These are phyloP conservation scores for Nomada flava DNA, from an alignment of 2,888 invertebrate species.

Conservation along the genomic window DNA sequence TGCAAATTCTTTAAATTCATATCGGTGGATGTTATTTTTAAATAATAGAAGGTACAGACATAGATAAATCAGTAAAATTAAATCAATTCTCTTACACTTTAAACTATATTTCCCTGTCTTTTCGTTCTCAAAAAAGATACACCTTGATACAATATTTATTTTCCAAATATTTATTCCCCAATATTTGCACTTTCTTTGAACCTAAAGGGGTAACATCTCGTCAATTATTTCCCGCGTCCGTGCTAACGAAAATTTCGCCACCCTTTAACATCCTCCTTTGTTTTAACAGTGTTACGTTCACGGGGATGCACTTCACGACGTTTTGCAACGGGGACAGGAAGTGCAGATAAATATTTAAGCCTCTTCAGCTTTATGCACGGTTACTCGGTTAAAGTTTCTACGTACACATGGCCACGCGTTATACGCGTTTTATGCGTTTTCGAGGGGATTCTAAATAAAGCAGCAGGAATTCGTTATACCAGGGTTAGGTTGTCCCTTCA, in stretches of 20 bases:
- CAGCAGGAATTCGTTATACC: conserved; percentile 59
- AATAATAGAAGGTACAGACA: too few species aligned
- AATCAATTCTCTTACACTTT: too few species aligned
- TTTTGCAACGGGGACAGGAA: conserved; percentile 56
- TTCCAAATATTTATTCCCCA: too few species aligned
- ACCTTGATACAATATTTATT: too few species aligned
- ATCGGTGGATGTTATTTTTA: too few species aligned
- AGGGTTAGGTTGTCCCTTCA: conserved; percentile 51
- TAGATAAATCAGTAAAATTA: too few species aligned
- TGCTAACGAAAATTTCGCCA: background rate
- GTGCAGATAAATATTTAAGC: conserved; percentile 48
- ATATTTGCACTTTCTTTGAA: too few species aligned
- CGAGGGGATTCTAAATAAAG: conserved; percentile 78
- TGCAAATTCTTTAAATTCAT: too few species aligned
- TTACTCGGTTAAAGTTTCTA: conserved; percentile 52
- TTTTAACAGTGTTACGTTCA: background rate
- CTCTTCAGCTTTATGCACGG: conserved; percentile 67
- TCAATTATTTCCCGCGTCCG: too few species aligned
- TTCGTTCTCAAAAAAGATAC: too few species aligned
- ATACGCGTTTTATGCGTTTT: conserved; percentile 76
- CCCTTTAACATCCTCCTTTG: background rate
- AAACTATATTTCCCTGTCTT: too few species aligned
- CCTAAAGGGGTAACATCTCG: too few species aligned
- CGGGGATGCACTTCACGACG: conserved; percentile 9
- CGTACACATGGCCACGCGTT: conserved; percentile 67